Percentiles rank a stretch among this genome's conserved stretches.
Conservation (phyloP, 2,888 invertebrate genomes). For the Fragum whitleyi region DNA sequence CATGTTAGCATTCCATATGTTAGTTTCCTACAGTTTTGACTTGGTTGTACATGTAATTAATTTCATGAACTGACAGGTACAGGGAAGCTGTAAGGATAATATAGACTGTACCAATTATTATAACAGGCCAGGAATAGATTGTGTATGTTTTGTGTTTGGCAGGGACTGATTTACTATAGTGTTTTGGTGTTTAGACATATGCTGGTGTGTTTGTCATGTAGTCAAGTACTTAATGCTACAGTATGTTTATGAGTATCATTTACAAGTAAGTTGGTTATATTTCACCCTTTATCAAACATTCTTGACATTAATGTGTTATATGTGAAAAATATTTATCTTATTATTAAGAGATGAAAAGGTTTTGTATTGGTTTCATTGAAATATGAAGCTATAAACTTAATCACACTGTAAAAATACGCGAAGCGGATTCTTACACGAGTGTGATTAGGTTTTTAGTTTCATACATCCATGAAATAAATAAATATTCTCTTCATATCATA, state of each 20-base stretch:
- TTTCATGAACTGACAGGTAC: not conserved
- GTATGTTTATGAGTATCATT: not conserved
- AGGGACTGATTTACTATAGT: not conserved
- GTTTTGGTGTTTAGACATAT: not conserved
- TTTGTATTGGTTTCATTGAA: no score
- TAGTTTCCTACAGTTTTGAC: no score
- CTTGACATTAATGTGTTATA: no score
- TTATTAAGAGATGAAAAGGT: no score
- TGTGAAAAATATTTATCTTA: no score
- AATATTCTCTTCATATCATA: no score
- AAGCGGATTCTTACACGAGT: no score
- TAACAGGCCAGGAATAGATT: not conserved
- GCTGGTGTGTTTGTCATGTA: not conserved
- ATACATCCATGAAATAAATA: no score
- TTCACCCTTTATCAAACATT: not conserved
- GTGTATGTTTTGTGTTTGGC: constrained; percentile 1
- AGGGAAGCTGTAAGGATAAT: not conserved
- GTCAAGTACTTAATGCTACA: not conserved
- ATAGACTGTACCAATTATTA: not conserved
- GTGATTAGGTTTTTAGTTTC: no score
- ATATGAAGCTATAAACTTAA: no score
- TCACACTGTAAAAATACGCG: no score
- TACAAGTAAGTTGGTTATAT: not conserved
- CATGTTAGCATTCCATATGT: no score
- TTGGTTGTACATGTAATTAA: not conserved